Evolutionary conservation across 1,140 invertebrate genomes (phyloP).

Genomic region (Homalodisca vitripennis): DNA sequence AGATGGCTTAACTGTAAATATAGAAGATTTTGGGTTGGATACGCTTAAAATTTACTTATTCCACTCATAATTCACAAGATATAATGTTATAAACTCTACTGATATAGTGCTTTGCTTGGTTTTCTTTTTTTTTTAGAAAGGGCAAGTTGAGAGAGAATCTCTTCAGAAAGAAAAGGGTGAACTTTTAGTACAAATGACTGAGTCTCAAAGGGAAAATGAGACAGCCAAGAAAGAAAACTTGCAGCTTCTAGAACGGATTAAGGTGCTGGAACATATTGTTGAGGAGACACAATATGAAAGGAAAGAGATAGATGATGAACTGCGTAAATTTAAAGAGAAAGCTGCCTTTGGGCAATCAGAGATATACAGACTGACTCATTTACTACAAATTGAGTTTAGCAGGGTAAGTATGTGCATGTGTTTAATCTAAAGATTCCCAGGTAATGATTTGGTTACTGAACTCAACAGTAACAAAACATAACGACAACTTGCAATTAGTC

Average conservation of each 20-base stretch:
- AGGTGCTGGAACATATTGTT: slow-evolving; percentile 64
- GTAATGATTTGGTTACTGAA: too few species aligned
- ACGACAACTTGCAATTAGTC: too few species aligned
- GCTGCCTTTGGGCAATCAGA: slow-evolving; percentile 63
- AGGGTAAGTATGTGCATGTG: too few species aligned
- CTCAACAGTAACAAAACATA: too few species aligned
- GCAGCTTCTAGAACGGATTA: slow-evolving; percentile 58
- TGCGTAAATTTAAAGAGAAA: slow-evolving; percentile 64
- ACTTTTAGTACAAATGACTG: slow-evolving; percentile 63
- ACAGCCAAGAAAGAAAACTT: slow-evolving; percentile 58
- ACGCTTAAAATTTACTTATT: too few species aligned
- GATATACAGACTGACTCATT: slow-evolving; percentile 68
- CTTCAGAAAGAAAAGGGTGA: slow-evolving; percentile 79
- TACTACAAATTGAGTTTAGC: slow-evolving; percentile 77
- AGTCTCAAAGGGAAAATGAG: slow-evolving; percentile 52
- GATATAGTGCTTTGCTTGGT: too few species aligned
- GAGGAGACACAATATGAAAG: slow-evolving; percentile 70
- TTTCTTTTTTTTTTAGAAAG: slow-evolving; percentile 53
- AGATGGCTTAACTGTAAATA: too few species aligned
- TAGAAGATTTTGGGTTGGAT: too few species aligned
- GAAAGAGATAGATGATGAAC: slow-evolving; percentile 67
- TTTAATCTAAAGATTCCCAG: too few species aligned
- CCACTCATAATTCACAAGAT: too few species aligned
- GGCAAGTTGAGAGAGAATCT: slow-evolving; percentile 73
- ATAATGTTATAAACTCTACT: too few species aligned